These are phyloP conservation scores for Acanthurus leucopareius DNA, from an alignment of 2,797 vertebrate genomes.

Conservation along the genomic window DNA sequence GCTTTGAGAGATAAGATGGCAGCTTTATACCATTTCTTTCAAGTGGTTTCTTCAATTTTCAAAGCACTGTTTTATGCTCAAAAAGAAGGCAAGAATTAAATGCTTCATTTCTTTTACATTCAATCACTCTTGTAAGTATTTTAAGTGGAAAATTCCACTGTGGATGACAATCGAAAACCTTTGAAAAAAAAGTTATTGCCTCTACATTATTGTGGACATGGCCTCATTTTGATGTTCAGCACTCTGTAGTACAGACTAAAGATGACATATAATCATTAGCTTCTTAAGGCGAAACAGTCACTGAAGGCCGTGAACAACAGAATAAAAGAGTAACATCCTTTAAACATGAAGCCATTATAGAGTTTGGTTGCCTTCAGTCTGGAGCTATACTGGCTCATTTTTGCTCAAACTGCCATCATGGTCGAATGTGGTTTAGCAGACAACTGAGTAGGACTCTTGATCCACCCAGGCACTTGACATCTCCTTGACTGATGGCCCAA, in stretches of 20 bases:
- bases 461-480: constrained; percentile 77
- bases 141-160: not conserved
- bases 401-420: constrained; percentile 73
- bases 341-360: constrained; percentile 37
- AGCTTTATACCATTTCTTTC: not conserved
- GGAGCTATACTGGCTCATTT: constrained; percentile 57
- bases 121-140: not conserved
- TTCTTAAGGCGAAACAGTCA: not conserved
- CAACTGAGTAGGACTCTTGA: constrained; percentile 65
- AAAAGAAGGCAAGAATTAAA: not conserved
- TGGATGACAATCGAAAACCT: no score
- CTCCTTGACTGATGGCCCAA: constrained; percentile 87
- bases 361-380: not conserved
- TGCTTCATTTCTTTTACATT: not conserved
- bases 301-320: constrained; percentile 30
- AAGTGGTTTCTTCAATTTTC: not conserved
- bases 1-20: no score
- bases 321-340: constrained; percentile 26
- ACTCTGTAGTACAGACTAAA: constrained; percentile 9
- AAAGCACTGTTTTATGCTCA: constrained; percentile 3
- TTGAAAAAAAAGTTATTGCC: no score
- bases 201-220: not conserved
- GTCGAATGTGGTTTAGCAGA: constrained; percentile 47
- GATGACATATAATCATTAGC: constrained; percentile 14
- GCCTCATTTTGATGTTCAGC: not conserved